phyloP scores from a whole-genome alignment of 2,113 vertebrate genomes.

The Craseonycteris thonglongyai region DNA sequence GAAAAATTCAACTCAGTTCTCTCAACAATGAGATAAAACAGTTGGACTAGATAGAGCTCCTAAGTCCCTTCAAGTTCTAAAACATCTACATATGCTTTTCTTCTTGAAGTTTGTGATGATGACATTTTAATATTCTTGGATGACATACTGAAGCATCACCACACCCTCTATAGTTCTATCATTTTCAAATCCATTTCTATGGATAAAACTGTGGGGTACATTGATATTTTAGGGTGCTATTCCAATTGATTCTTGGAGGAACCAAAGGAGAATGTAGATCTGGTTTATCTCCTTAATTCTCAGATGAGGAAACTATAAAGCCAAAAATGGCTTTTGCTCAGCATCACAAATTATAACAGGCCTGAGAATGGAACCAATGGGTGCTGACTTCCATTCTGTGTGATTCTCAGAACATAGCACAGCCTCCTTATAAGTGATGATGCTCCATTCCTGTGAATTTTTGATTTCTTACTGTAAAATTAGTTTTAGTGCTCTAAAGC shows the following conservation, averaged over 20 bases:
- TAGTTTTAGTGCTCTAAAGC: neutral
- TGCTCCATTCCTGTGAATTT: neutral
- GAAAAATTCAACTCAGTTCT: neutral
- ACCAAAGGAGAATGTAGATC: neutral
- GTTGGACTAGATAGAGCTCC: neutral
- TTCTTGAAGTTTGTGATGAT: neutral
- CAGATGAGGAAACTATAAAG: neutral
- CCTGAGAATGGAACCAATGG: rapidly evolving
- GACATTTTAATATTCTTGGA: neutral
- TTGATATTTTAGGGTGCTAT: neutral
- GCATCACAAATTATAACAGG: neutral
- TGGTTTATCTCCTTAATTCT: neutral
- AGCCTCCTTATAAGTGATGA: neutral
- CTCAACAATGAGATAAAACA: neutral
- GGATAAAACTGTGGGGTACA: neutral
- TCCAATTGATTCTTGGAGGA: neutral
- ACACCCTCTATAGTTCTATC: neutral
- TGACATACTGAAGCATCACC: neutral
- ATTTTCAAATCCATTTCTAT: neutral
- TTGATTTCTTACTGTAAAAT: neutral
- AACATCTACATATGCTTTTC: neutral
- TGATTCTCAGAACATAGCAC: neutral
- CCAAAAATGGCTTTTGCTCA: neutral
- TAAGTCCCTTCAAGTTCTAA: neutral
- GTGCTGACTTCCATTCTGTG: neutral